A percentile compares a stretch with the other conserved stretches of the same genome.
Conservation (phyloP, 2,797 vertebrate genomes). For the Ceyx erithaca region DNA sequence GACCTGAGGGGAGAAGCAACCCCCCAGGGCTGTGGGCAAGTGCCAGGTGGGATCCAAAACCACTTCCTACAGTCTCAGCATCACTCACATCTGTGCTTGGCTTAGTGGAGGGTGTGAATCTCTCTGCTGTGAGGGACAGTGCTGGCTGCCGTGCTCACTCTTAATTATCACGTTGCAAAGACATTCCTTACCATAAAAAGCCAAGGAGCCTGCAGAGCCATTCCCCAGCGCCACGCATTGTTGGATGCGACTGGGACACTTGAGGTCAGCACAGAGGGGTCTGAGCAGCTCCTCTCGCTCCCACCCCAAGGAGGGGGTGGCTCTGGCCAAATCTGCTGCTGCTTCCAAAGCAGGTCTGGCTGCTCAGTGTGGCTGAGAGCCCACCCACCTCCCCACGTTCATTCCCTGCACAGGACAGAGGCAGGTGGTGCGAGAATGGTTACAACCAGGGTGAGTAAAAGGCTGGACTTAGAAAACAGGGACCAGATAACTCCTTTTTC, state of each 20-base stretch:
- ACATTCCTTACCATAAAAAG: constrained; percentile 72
- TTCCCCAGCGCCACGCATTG: rapidly evolving
- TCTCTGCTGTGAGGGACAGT: not conserved
- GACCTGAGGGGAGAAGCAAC: not conserved
- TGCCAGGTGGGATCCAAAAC: rapidly evolving
- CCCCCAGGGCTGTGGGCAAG: not conserved
- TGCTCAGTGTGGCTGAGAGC: rapidly evolving
- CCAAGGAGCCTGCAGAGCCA: not conserved
- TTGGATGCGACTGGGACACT: rapidly evolving
- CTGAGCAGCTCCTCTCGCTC: rapidly evolving
- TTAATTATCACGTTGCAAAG: not conserved
- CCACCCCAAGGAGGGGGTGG: not conserved
- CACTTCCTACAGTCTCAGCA: not conserved
- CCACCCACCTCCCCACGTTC: rapidly evolving
- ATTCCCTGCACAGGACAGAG: not conserved
- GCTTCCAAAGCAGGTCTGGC: not conserved
- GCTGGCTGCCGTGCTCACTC: not conserved
- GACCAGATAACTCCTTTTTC: rapidly evolving
- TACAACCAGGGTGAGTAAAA: not conserved
- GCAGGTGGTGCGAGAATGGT: not conserved
- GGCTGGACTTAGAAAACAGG: not conserved
- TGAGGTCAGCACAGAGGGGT: not conserved
- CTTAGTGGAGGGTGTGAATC: rapidly evolving
- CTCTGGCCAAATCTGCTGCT: not conserved
- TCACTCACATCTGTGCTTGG: not conserved